Evolutionary conservation across 2,113 vertebrate species (phyloP).

Genomic region (Phaethornis superciliosus): DNA sequence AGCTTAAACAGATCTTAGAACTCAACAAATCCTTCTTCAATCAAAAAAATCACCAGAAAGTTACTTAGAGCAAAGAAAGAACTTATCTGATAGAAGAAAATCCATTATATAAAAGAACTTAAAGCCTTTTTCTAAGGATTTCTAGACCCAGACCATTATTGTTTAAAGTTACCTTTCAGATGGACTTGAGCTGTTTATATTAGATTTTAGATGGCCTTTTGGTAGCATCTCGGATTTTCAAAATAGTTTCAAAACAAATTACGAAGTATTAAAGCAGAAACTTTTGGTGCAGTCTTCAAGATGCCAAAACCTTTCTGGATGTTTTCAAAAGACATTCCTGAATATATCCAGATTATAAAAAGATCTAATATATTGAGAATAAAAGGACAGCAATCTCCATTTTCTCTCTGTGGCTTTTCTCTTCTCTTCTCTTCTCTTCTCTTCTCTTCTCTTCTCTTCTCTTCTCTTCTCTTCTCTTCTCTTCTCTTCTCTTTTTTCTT

Average conservation of each 20-base stretch:
- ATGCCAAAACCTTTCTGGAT: background rate
- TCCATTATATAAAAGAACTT: conserved; percentile 15
- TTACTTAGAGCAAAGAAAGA: conserved; percentile 14
- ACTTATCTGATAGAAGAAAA: conserved; percentile 33
- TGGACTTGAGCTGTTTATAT: conserved; percentile 26
- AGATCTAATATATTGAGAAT: background rate
- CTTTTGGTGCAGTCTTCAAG: background rate
- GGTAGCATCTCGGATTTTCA: background rate
- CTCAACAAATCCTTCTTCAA: conserved; percentile 1
- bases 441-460: too few relatives aligned
- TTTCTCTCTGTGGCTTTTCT: background rate
- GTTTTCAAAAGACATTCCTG: background rate
- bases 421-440: too few relatives aligned
- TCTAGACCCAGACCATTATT: background rate
- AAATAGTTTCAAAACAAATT: background rate
- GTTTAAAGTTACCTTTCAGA: conserved; percentile 27
- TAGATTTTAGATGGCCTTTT: conserved; percentile 1
- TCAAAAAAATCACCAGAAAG: conserved; percentile 22
- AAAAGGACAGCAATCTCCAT: background rate
- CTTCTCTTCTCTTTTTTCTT: too few relatives aligned
- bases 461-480: too few relatives aligned
- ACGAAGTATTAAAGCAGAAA: conserved; percentile 1
- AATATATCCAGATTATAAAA: background rate
- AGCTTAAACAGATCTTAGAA: conserved; percentile 5
- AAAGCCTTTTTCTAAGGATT: conserved; percentile 8